These are phyloP conservation scores for Oeneis ivallda DNA, from an alignment of 2,888 invertebrate species.

Conservation along the genomic window DNA sequence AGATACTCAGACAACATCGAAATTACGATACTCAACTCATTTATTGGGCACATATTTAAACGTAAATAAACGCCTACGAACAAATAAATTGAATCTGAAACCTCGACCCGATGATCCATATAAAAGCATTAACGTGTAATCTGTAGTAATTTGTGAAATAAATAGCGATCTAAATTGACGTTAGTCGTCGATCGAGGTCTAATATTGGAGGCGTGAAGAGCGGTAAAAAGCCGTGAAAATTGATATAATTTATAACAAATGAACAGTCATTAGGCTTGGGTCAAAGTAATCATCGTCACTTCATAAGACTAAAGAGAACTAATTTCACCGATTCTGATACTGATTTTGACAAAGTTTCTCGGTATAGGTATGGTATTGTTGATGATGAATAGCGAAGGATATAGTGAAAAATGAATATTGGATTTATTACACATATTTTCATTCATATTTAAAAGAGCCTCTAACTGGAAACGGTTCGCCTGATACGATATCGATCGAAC, in stretches of 20 bases:
- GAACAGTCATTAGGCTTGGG: conserved; percentile 33
- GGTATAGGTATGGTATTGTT: too few species aligned
- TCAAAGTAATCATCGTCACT: conserved; percentile 23
- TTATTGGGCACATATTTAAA: background rate
- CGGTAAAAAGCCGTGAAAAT: conserved; percentile 27
- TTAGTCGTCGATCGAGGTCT: conserved; percentile 18
- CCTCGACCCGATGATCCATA: conserved; percentile 11
- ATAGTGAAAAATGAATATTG: background rate
- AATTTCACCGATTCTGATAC: background rate
- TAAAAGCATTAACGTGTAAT: conserved; percentile 19
- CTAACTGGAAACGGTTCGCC: too few species aligned
- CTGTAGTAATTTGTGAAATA: conserved; percentile 18
- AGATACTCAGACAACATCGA: background rate
- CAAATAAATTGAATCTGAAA: background rate
- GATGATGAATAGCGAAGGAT: too few species aligned
- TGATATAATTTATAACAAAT: conserved; percentile 31
- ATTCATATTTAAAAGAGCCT: too few species aligned
- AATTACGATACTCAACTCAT: background rate
- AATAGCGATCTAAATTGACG: conserved; percentile 20
- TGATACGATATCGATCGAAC: too few species aligned
- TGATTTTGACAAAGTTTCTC: background rate
- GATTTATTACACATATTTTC: too few species aligned
- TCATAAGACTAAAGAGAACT: background rate
- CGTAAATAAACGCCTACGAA: background rate
- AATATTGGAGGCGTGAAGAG: conserved; percentile 28